Evolutionary conservation across 2,888 invertebrate genomes (phyloP), one percentile per base, ranked within the genome.

Genomic region (Trissolcus brochymenae): DNA sequence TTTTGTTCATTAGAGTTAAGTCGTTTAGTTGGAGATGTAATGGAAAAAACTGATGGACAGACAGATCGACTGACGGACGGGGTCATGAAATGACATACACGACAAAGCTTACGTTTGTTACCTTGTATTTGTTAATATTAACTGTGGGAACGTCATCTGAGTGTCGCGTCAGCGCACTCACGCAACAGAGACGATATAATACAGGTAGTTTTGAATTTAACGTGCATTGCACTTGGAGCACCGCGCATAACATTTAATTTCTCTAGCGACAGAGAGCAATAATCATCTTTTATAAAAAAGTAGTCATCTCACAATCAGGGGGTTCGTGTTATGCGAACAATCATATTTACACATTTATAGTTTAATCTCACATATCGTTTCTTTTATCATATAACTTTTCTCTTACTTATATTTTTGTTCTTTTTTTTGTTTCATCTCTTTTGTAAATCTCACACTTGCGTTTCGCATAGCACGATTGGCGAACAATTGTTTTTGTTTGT

Each of bases 181-280:
- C 75, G 76, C 72, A 64, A 76, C 68, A 73, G 75, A 72, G 79
- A 81, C 80, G 80, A 62, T 80, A 35, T 35, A 80, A 77, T 79
- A 78, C 77, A 77, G 76, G 77, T 75, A 81, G 78, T 78, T 35
- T 57, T 80, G 75, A 79, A 81, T 84, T 82, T 85, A 84, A 83
- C 76, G 87, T 86, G 87, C 87, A 82, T 86, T 82, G 87, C 86
- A 87, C 87, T 83, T 83, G 84, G 85, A 86, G 86, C 85, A 86
- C 84, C 84, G 82, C 70, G 16, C 74, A 60, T 76, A 78, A 80
- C 79, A 79, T 76, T 79, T 79, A 76, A 79, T 79, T 79, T 79
- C 76, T 74, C 74, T 71, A 79, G 73, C 70, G 70, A 76, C 70
- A 76, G 73, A 76, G 76, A 76, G 76, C 72, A 79, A 78, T 80